Percentiles rank a stretch among this genome's conserved stretches.
phyloP scores from a whole-genome alignment of 2,888 invertebrate species.

The Netelia inedita region DNA sequence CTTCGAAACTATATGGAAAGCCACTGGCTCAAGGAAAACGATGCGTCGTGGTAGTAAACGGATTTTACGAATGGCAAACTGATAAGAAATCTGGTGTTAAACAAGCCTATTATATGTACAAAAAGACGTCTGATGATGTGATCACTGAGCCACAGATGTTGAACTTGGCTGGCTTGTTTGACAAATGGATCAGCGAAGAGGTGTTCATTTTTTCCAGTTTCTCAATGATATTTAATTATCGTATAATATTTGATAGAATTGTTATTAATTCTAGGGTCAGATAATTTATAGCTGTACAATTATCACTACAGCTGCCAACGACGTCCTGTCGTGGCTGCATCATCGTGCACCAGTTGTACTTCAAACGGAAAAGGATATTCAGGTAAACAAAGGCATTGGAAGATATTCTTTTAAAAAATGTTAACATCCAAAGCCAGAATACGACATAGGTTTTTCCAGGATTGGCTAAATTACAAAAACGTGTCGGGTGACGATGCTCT shows the following conservation, averaged over 20 bases:
- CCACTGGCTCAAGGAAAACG: conserved; percentile 90
- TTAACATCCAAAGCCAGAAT: background rate
- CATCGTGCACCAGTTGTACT: conserved; percentile 93
- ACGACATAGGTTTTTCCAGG: conserved; percentile 83
- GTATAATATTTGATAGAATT: background rate
- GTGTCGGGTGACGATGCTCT: conserved; percentile 86
- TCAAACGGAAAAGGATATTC: conserved; percentile 88
- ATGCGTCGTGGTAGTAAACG: conserved; percentile 92
- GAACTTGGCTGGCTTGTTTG: conserved; percentile 92
- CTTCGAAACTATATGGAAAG: conserved; percentile 89
- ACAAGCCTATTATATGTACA: conserved; percentile 91
- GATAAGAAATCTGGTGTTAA: conserved; percentile 87
- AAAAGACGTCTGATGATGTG: conserved; percentile 86
- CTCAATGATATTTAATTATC: background rate
- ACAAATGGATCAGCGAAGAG: conserved; percentile 88
- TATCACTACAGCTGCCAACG: conserved; percentile 91
- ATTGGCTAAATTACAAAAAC: conserved; percentile 89
- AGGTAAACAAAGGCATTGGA: conserved; percentile 83
- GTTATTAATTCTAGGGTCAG: conserved; percentile 82
- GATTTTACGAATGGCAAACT: conserved; percentile 91
- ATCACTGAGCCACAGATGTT: conserved; percentile 88
- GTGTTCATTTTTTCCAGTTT: conserved; percentile 70
- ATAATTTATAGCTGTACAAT: conserved; percentile 91
- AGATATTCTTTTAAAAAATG: conserved; percentile 2
- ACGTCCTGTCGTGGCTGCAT: conserved; percentile 90